Evolutionary conservation across 2,797 vertebrate genomes (phyloP), one percentile per base, ranked within the genome.

Genomic region (Pangasius djambal): DNA sequence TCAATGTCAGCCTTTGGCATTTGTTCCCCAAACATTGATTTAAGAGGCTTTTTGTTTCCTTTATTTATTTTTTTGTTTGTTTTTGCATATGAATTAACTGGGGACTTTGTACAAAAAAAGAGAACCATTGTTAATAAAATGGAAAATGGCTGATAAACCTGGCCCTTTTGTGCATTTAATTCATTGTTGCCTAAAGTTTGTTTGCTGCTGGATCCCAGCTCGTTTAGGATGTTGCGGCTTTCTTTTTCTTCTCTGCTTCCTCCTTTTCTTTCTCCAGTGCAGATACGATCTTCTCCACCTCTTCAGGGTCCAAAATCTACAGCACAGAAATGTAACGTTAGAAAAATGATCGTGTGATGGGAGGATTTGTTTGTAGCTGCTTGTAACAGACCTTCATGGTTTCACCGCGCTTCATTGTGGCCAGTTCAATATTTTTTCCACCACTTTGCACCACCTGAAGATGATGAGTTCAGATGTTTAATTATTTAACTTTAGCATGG

Each of bases 191-290:
- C 15, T 37, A 57, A 83, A 31, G 74, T 81, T 63, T 83, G 69
- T 63, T 61, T 74, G 28, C 40, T 69, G 34, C 0, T 55, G 22
- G 31, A 2, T 6, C 25, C 22, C 31, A 25, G 7, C 10, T 52
- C 6, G n/a, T n/a, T 85, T 3, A 85, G 48, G 83, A 65, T 5
- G 84, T 4, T 65, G 37, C 0, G 0, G 96, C 96, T 94, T 97
- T 97, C 91, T 94, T 93, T 90, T 96, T 96, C 94, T 97, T 97
- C 89, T 97, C 97, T 0, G 95, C 96, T 92, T 97, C 97, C 92
- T 97, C 97, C 90, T 97, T 97, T 84, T 97, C 97, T 91, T 97
- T 97, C 87, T 97, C 97, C 84, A 97, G 97, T 90, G 96, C 97
- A 50, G 95, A 95, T 59, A 97, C 96, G 0, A 97, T 96, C 44